These are phyloP conservation scores for Meles meles DNA, from an alignment of 2,113 vertebrate species.

Conservation along the genomic window DNA sequence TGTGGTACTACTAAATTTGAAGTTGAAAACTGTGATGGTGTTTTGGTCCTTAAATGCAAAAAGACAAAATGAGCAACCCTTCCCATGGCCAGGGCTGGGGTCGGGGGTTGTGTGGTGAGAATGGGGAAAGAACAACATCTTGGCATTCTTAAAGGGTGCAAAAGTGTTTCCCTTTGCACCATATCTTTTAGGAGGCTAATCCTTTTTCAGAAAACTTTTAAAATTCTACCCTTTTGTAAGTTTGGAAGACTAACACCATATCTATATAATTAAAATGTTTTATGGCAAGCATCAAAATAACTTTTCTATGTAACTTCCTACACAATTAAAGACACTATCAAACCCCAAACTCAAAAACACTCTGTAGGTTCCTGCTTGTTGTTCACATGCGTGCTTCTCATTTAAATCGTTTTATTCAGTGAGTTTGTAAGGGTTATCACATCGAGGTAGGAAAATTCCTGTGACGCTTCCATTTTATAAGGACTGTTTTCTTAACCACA, in stretches of 20 bases:
- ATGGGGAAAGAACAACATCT: neutral
- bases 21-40: neutral
- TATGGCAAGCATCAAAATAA: neutral
- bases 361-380: neutral
- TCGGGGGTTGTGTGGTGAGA: too few relatives aligned
- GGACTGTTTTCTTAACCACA: neutral
- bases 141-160: neutral
- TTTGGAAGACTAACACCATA: neutral
- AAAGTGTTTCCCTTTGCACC: neutral
- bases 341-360: neutral
- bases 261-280: neutral
- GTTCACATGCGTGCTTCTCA: neutral
- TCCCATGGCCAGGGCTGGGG: neutral
- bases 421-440: neutral
- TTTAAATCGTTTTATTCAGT: neutral
- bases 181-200: neutral
- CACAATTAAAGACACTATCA: neutral
- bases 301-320: neutral
- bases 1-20: constrained; percentile 25
- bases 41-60: constrained; percentile 12
- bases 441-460: neutral
- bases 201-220: neutral
- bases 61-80: neutral
- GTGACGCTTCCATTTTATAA: neutral
- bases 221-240: neutral